These are phyloP conservation scores for Macropodus opercularis DNA, from an alignment of 2,797 vertebrate species.

Conservation along the genomic window DNA sequence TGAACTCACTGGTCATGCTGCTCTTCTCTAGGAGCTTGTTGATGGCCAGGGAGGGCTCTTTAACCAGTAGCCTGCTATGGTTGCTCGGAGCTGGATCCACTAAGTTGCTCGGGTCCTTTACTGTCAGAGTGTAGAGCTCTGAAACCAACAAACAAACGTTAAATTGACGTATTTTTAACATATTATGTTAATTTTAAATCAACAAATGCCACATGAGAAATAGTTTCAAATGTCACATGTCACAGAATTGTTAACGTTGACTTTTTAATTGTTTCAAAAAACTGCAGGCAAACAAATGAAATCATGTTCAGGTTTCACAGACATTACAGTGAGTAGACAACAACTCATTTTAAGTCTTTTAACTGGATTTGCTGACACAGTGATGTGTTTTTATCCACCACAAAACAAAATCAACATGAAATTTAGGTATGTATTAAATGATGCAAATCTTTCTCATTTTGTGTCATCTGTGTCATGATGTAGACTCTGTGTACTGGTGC, in stretches of 20 bases:
- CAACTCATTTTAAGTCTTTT: not conserved
- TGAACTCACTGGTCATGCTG: slow-evolving; percentile 73
- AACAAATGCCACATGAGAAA: too few relatives aligned
- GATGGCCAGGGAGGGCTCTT: slow-evolving; percentile 76
- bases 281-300: too few relatives aligned
- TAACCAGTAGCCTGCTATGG: slow-evolving; percentile 72
- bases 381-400: too few relatives aligned
- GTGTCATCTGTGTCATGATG: too few relatives aligned
- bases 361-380: not conserved
- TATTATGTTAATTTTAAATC: not conserved
- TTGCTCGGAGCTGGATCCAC: slow-evolving; percentile 66
- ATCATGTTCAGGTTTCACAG: not conserved
- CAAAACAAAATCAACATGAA: too few relatives aligned
- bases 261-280: too few relatives aligned
- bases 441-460: too few relatives aligned
- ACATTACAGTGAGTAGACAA: not conserved
- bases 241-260: too few relatives aligned
- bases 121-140: slow-evolving; percentile 77
- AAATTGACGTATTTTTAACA: not conserved
- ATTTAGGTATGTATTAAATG: too few relatives aligned
- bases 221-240: too few relatives aligned
- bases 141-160: slow-evolving; percentile 13
- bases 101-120: slow-evolving; percentile 68
- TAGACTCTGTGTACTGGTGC: too few relatives aligned
- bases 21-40: slow-evolving; percentile 81